A percentile compares a stretch with the other conserved stretches of the same genome.
phyloP scores from a whole-genome alignment of 2,113 vertebrate genomes.

The Budorcas taxicolor region DNA sequence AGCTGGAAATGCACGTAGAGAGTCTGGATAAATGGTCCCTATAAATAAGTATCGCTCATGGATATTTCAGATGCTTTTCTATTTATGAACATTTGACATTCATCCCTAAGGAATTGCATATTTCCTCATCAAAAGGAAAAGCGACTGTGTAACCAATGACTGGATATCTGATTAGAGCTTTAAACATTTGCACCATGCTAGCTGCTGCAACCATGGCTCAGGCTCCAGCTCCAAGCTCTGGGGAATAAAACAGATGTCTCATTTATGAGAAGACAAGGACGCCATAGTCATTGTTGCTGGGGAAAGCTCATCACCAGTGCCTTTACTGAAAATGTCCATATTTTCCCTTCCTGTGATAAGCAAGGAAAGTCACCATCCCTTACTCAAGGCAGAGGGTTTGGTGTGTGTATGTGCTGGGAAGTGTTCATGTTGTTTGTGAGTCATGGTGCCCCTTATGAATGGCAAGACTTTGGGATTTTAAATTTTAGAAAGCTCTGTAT shows the following conservation, averaged over 20 bases:
- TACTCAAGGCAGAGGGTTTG: neutral
- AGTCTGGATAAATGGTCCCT: conserved; percentile 68
- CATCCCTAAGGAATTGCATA: conserved; percentile 61
- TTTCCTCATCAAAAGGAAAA: conserved; percentile 68
- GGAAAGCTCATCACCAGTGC: neutral
- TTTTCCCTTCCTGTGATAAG: neutral
- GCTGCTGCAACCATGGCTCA: conserved; percentile 43
- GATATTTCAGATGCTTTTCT: conserved; percentile 62
- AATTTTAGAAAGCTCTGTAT: neutral
- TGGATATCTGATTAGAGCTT: conserved; percentile 45
- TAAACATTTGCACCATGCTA: conserved; percentile 69
- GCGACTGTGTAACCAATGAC: conserved; percentile 45
- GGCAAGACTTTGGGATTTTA: neutral
- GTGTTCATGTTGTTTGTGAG: neutral
- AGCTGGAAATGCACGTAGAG: conserved; percentile 43
- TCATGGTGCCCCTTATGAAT: neutral
- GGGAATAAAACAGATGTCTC: conserved; percentile 15
- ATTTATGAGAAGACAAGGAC: neutral
- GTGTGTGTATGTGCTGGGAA: neutral
- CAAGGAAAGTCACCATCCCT: neutral
- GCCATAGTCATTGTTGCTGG: neutral
- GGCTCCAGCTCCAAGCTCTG: conserved; percentile 45
- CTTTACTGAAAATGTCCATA: neutral
- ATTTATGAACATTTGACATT: conserved; percentile 73
- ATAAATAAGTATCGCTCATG: conserved; percentile 74